Percentiles rank a stretch among this genome's conserved stretches.
These are phyloP conservation scores for Fissipunctia ypsillon DNA, from an alignment of 2,888 invertebrate species.

Conservation along the genomic window DNA sequence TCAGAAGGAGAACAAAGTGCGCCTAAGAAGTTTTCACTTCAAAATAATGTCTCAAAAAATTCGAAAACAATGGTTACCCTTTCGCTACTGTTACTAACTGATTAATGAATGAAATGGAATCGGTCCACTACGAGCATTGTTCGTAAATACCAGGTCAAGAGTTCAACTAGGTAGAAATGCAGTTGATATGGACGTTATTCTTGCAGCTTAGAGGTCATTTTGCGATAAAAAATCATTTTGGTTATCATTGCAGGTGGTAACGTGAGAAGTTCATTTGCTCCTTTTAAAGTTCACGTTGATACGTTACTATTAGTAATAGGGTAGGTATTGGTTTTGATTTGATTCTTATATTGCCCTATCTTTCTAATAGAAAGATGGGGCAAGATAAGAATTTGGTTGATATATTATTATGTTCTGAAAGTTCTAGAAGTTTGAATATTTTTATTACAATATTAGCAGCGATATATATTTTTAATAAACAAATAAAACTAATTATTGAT, in stretches of 20 bases:
- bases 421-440: slow-evolving; percentile 1
- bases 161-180: slow-evolving; percentile 34
- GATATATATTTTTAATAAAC: not conserved
- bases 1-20: not conserved
- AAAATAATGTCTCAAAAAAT: not conserved
- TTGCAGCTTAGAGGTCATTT: not conserved
- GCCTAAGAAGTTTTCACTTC: too few relatives aligned
- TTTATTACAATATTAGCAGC: not conserved
- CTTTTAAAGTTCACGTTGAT: not conserved
- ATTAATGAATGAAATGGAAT: slow-evolving; percentile 68
- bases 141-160: slow-evolving; percentile 56
- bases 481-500: not conserved
- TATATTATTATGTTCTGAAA: not conserved
- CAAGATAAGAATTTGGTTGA: not conserved
- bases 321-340: not conserved
- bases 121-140: slow-evolving; percentile 60
- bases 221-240: not conserved
- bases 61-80: slow-evolving; percentile 24
- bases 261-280: not conserved
- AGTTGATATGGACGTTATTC: slow-evolving; percentile 25
- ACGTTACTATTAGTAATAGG: not conserved
- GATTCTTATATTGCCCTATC: too few relatives aligned
- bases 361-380: not conserved
- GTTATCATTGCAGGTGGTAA: not conserved
- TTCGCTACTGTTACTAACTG: slow-evolving; percentile 50